These are phyloP conservation scores for Rhinatrema bivittatum DNA, from an alignment of 2,797 vertebrate species.

Conservation along the genomic window DNA sequence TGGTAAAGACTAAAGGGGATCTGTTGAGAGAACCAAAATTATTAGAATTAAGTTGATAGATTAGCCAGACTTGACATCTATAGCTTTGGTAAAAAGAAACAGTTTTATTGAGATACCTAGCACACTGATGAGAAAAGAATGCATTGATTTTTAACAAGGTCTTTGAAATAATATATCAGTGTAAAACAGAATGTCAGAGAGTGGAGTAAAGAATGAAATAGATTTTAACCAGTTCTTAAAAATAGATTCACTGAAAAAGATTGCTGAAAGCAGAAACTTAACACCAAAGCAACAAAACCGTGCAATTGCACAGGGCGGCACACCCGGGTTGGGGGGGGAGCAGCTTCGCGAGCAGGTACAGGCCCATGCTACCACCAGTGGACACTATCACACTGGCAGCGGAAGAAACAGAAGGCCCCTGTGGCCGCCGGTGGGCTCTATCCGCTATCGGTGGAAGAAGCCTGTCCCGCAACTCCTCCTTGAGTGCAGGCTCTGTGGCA, in stretches of 20 bases:
- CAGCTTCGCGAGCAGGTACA: too few relatives aligned
- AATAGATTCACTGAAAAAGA: constrained; percentile 1
- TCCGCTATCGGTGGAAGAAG: too few relatives aligned
- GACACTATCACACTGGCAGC: too few relatives aligned
- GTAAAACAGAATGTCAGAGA: constrained; percentile 48
- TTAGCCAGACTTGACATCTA: constrained; percentile 30
- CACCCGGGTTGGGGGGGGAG: too few relatives aligned
- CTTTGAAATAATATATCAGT: constrained; percentile 47
- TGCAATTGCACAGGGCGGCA: too few relatives aligned
- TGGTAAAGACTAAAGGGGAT: too few relatives aligned
- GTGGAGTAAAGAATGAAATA: constrained; percentile 29
- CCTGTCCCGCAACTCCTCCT: too few relatives aligned
- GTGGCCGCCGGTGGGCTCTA: too few relatives aligned
- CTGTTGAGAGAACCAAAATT: constrained; percentile 31
- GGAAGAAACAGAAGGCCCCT: too few relatives aligned
- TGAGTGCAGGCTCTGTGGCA: too few relatives aligned
- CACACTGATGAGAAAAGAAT: constrained; percentile 17
- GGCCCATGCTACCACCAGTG: too few relatives aligned
- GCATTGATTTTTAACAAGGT: constrained; percentile 43
- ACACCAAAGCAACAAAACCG: too few relatives aligned
- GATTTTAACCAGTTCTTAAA: constrained; percentile 31
- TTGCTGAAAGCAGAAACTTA: neutral
- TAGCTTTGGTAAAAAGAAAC: constrained; percentile 29
- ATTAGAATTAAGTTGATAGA: constrained; percentile 35
- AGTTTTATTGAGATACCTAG: constrained; percentile 20